Base-by-base conservation (phyloP, 2,797 vertebrate species). In the Apogon talboti region DNA sequence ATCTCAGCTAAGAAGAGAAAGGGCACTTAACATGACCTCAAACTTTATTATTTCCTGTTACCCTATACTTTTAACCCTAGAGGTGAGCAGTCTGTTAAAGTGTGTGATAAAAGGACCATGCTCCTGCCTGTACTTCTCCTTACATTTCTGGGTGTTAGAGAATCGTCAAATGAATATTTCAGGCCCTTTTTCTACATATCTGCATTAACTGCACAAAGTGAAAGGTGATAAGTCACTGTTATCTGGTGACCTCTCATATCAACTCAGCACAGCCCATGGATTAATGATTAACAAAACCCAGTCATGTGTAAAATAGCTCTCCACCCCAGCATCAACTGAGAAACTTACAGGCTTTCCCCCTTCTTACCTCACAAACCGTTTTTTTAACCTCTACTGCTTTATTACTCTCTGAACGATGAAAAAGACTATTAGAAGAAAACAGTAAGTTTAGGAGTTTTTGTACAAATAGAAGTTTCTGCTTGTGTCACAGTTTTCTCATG, bases 271-370 rank as follows among this genome's bases (percentile, higher is more conserved):
- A 42, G 43, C 45, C 47, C 10, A 8, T 0, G 0, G 44, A 11
- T 73, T 76, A 82, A 78, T 82, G 38, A 74, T 82, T 81, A 68
- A 76, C 66, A 3, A 7, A 59, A 41, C 1, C 15, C 46, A 35
- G 16, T 13, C 1, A 0, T 58, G 55, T 60, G 49, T 47, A 1
- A 16, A 24, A 52, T 40, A 48, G 53, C 10, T 72, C 66, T 64
- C 37, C 37, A 56, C 57, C 35, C 24, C 35, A 46, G 15, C 8
- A 11, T 50, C 19, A 56, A 56, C 40, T 33, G 30, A 54, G 6
- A 53, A 38, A 21, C 16, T 11, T 40, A 11, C 15, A 19, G 7
- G 19, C 16, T 47, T 19, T 11, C 24, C 8, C 8, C 30, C 7
- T 33, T 33, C 4, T 21, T 18, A 19, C 1, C 38, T 35, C 3